Base-by-base conservation (phyloP, 1,140 invertebrate genomes). In the Nephotettix cincticeps region DNA sequence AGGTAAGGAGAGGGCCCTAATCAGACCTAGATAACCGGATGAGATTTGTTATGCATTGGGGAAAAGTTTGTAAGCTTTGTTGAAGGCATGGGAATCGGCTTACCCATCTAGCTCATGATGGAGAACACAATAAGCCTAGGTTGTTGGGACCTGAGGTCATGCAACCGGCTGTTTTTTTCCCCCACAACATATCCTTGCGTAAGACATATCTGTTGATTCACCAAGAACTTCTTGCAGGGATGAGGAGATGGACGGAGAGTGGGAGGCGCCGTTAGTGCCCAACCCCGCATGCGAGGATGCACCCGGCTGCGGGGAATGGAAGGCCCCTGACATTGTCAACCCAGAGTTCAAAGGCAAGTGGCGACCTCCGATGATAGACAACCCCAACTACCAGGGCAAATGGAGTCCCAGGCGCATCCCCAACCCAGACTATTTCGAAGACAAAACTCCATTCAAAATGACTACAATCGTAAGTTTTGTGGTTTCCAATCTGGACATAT, bases 161-260 rank as follows among this genome's bases (percentile, higher is more conserved):
- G n/a, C n/a, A n/a, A n/a, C n/a, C n/a, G n/a, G n/a, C n/a, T n/a
- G n/a, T n/a, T n/a, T n/a, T n/a, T n/a, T n/a, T n/a, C n/a, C n/a
- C n/a, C n/a, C n/a, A n/a, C n/a, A n/a, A n/a, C n/a, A 6, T 43
- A 43, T 43, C 9, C 40, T 11, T 9, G 9, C 40, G 9, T 43
- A 43, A 43, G 3, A 1, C 43, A 29, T 2, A 58, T 47, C 17
- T 1, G 6, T 54, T 19, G 47, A n/a, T 54, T n/a, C 19, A 4
- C 6, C 19, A 54, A n/a, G 4, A 19, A 4, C 47, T 51, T 3
- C 0, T 72, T 71, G 45, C 64, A 89, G 88, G 89, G 97, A 99
- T 83, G 88, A 92, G 58, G 95, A 98, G 74, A 99, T 99, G 90
- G 98, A 99, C 84, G 98, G 98, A 0, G 92, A 95, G 81, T 99